Evolutionary conservation across 2,113 vertebrate genomes (phyloP), one percentile per base, ranked within the genome.

Genomic region (Crocuta crocuta): DNA sequence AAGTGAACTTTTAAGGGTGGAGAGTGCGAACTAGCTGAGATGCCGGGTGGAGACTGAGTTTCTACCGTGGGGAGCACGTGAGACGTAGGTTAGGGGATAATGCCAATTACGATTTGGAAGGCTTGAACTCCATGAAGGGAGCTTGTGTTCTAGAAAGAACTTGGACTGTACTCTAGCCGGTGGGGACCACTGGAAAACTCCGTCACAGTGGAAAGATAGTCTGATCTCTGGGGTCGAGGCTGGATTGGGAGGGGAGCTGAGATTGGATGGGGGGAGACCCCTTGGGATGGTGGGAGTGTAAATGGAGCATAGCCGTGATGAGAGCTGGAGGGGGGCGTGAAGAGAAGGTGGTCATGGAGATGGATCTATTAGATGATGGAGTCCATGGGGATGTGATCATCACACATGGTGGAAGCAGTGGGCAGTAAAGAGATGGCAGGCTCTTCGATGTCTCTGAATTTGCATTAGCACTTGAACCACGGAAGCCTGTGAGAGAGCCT

Each of bases 251-350:
- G 19, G 7, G 58, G 58, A 17, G 89, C 16, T 65, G 31, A 17
- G 65, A 10, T 3, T 31, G 24, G 48, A 12, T 26, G 28, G 73
- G 66, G n/a, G 43, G 55, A 24, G 33, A 7, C 16, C 9, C 33
- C 10, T 39, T 0, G 1, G 17, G 26, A 48, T 23, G 43, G 26
- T 13, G 28, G 80, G n/a, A 78, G 10, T 0, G 0, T 15, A 17
- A 79, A 4, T 2, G 28, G 10, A 78, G n/a, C 10, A 1, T 11
- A 43, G 4, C 7, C 78, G 24, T 39, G 39, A 78, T 55, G 61
- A 39, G 58, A 88, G 45, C 19, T 23, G n/a, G 19, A 19, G 68
- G 43, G 65, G 68, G 39, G 24, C 15, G 4, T 15, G 35, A 23
- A 63, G 31, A 23, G 45, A 71, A 70, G 53, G 39, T n/a, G 15